Conservation (phyloP, 2,113 vertebrate species). For the Electrona antarctica region DNA sequence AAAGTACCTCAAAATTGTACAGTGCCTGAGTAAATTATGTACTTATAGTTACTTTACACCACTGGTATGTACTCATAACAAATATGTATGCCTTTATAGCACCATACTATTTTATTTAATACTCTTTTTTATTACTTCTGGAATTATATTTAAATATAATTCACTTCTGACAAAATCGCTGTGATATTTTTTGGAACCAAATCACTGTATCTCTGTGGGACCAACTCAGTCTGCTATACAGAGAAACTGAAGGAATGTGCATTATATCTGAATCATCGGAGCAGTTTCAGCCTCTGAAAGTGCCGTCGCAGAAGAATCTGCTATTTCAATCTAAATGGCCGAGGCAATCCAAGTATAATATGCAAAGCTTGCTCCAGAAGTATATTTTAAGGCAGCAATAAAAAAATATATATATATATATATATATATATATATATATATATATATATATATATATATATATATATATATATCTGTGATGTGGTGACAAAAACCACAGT, state of each 20-base stretch:
- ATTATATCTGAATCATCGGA: slow-evolving; percentile 12
- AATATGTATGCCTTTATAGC: slow-evolving; percentile 3
- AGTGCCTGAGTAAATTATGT: no score
- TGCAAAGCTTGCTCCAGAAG: neutral
- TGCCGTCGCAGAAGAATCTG: neutral
- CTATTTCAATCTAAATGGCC: neutral
- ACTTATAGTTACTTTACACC: no score
- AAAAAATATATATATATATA: slow-evolving; percentile 25
- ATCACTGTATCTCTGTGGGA: neutral
- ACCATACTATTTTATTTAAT: neutral
- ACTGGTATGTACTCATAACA: slow-evolving; percentile 26
- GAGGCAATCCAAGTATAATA: slow-evolving; percentile 17
- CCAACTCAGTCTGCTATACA: neutral
- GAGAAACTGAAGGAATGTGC: neutral
- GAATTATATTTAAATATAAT: slow-evolving; percentile 4
- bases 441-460: slow-evolving; percentile 22
- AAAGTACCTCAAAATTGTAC: no score
- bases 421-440: slow-evolving; percentile 24
- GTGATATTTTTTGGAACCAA: slow-evolving; percentile 5
- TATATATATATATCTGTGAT: slow-evolving; percentile 42
- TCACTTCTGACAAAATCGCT: slow-evolving; percentile 4
- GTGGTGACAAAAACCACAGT: slow-evolving; percentile 40
- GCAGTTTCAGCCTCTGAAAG: slow-evolving; percentile 9
- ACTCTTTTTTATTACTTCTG: neutral
- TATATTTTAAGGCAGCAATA: slow-evolving; percentile 3